phyloP scores from a whole-genome alignment of 64 coral and sea anemone genomes.

The Montipora cactus region DNA sequence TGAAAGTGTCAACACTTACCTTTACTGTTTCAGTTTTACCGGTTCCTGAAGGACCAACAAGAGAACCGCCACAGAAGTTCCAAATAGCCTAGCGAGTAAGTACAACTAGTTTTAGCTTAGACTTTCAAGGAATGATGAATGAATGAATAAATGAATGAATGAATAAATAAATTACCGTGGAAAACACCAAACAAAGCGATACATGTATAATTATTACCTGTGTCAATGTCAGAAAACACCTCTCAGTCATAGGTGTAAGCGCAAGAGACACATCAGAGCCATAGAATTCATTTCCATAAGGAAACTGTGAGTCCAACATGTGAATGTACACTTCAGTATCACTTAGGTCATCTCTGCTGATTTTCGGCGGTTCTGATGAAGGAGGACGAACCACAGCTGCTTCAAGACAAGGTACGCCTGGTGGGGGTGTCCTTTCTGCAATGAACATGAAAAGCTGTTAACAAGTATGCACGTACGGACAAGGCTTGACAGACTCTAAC shows the following conservation, averaged over 20 bases:
- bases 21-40: constrained; percentile 97
- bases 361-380: constrained; percentile 6
- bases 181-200: no score
- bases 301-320: constrained; percentile 91
- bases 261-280: constrained; percentile 75
- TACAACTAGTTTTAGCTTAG: neutral
- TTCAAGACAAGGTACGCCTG: neutral
- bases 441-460: neutral
- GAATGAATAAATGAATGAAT: no score
- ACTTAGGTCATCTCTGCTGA: neutral
- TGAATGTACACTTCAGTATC: constrained; percentile 65
- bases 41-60: constrained; percentile 81
- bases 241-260: constrained; percentile 90
- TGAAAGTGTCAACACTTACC: constrained; percentile 15
- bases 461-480: neutral
- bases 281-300: constrained; percentile 96
- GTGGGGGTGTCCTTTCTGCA: neutral
- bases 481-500: no score
- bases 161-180: no score
- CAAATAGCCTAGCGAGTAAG: constrained; percentile 77
- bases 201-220: constrained; percentile 45
- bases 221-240: constrained; percentile 86
- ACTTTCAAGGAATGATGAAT: no score
- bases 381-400: neutral
- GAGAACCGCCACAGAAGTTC: constrained; percentile 84